Conservation (phyloP, 2,888 invertebrate species). For the Xanthia togata region DNA sequence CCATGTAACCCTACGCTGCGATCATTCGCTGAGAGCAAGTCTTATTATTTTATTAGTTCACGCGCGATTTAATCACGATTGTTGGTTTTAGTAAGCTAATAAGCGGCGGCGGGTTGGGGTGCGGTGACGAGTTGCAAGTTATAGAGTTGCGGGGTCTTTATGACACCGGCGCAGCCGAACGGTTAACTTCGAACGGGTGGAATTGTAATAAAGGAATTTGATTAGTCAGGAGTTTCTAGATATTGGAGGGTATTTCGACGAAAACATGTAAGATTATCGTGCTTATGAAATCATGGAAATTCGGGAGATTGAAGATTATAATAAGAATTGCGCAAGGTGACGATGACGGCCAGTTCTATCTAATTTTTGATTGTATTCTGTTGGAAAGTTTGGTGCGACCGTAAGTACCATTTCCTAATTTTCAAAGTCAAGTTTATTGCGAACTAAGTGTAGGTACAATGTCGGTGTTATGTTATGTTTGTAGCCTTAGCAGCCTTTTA, state of each 20-base stretch:
- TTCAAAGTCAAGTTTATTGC: too few species aligned
- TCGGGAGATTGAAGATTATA: background rate
- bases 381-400: background rate
- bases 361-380: background rate
- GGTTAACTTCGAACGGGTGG: slow-evolving; percentile 58
- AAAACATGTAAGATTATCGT: background rate
- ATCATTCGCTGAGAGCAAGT: slow-evolving; percentile 80
- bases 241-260: background rate
- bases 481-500: too few species aligned
- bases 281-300: too few species aligned
- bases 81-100: slow-evolving; percentile 90
- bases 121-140: slow-evolving; percentile 58
- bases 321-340: background rate
- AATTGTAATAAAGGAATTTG: slow-evolving; percentile 55
- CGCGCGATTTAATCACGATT: slow-evolving; percentile 90
- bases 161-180: slow-evolving; percentile 39
- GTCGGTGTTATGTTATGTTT: too few species aligned
- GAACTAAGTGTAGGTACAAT: too few species aligned
- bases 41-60: slow-evolving; percentile 90
- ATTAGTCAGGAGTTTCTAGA: slow-evolving; percentile 18
- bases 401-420: too few species aligned
- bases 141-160: slow-evolving; percentile 41
- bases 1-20: slow-evolving; percentile 78
- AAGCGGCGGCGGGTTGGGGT: slow-evolving; percentile 79
- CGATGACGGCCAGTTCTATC: too few species aligned